Base-by-base conservation (phyloP, 2,888 invertebrate species). In the Oscheius sp. region DNA sequence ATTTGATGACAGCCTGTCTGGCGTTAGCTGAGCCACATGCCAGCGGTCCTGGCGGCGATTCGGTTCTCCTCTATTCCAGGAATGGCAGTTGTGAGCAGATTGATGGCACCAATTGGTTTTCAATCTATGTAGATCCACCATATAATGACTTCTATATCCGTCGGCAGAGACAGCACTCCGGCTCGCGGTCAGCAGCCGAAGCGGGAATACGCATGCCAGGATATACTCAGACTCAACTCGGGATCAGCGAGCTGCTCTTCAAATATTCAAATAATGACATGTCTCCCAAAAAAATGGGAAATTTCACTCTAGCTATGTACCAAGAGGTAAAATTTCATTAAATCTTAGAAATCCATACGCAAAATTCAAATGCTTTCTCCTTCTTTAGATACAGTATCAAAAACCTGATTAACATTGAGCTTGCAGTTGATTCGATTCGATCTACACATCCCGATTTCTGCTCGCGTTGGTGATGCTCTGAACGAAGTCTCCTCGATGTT, bases 1-100 rank as follows among this genome's bases (percentile, higher is more conserved):
- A 27, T n/a, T 52, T 52, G 8, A 52, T 52, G 52, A 25, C 25
- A 29, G 52, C 52, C 15, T 52, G 52, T 52, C 52, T 52, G 4
- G 25, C 52, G 2, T 17, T 52, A n/a, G 52, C 52, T n/a, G 52
- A 52, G 31, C 52, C 52, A 52, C 52, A 52, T n/a, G 52, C 52
- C 52, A 52, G 52, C 52, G 52, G 52, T 15, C 31, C 31, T 8
- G 52, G 52, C 25, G 52, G 52, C 8, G 27, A 25, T 52, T 25
- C 52, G n/a, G 52, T 52, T 10, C 52, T 52, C 27, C 27, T 52
- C 52, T 52, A 29, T 10, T 52, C 52, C 2, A 23, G 12, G 12
- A 17, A 42, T 17, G 42, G 12, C 12, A 3, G 4, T 17, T 42
- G 42, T 12, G n/a, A 6, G 3, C 42, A 42, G 12, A 17, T 42